Conservation (phyloP, 2,797 vertebrate species). For the Zenarchopterus dispar region DNA sequence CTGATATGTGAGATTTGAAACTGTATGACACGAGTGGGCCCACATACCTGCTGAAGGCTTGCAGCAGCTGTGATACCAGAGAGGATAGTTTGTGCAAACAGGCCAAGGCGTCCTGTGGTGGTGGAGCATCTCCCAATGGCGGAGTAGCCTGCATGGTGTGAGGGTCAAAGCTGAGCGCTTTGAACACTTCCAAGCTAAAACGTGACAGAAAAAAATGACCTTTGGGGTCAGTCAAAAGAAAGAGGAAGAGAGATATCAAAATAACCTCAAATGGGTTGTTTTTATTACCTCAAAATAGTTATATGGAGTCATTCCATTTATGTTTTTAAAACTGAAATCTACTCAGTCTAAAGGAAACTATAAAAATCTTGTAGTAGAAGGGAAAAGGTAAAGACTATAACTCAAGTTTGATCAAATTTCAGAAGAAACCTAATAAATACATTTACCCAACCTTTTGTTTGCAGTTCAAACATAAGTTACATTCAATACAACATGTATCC, state of each 20-base stretch:
- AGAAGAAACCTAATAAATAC: background rate
- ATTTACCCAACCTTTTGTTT: background rate
- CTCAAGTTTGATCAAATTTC: background rate
- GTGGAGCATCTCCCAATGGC: constrained; percentile 66
- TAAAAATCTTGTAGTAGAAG: too few species aligned
- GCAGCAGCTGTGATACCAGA: constrained; percentile 86
- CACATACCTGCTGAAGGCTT: constrained; percentile 87
- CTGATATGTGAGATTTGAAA: background rate
- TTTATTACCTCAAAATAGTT: background rate
- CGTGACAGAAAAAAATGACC: constrained; percentile 54
- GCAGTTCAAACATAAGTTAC: background rate
- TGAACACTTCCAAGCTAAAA: constrained; percentile 79
- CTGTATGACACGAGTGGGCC: background rate
- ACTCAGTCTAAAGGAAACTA: background rate
- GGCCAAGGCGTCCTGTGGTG: constrained; percentile 72
- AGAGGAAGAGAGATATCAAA: constrained; percentile 32
- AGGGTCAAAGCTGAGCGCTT: constrained; percentile 76
- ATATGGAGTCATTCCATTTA: background rate
- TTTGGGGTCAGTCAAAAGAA: constrained; percentile 31
- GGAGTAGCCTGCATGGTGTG: constrained; percentile 58
- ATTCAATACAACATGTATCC: background rate
- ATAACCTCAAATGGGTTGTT: constrained; percentile 15
- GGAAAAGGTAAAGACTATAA: too few species aligned
- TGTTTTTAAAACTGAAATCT: background rate
- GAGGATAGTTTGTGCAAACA: constrained; percentile 86